Conservation (phyloP, 2,113 vertebrate species). For the Notarius lentiginosus region DNA sequence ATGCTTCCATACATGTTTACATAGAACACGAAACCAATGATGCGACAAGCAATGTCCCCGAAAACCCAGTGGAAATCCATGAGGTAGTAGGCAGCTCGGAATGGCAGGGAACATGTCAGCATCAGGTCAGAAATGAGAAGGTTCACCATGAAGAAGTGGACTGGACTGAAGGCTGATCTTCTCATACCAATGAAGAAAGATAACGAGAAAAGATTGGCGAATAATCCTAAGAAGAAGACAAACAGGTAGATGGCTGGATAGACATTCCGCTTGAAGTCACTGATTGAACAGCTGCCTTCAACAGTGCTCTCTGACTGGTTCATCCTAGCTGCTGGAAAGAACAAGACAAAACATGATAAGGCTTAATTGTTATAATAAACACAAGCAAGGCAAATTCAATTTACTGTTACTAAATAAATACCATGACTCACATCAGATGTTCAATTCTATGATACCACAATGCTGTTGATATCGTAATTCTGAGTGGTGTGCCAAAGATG, state of each 20-base stretch:
- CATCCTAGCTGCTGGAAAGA: slow-evolving; percentile 13
- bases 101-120: slow-evolving; percentile 73
- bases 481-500: neutral
- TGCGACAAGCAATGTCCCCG: slow-evolving; percentile 68
- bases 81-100: slow-evolving; percentile 71
- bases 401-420: neutral
- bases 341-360: neutral
- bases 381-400: neutral
- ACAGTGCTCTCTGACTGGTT: neutral
- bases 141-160: slow-evolving; percentile 77
- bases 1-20: slow-evolving; percentile 81
- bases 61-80: slow-evolving; percentile 69
- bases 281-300: slow-evolving; percentile 52
- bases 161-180: slow-evolving; percentile 43
- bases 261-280: slow-evolving; percentile 69
- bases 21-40: slow-evolving; percentile 73
- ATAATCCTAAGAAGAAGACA: slow-evolving; percentile 67
- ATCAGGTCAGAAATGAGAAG: slow-evolving; percentile 76
- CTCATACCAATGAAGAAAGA: slow-evolving; percentile 69
- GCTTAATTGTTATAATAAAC: neutral
- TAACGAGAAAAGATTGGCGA: slow-evolving; percentile 72
- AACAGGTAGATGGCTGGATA: slow-evolving; percentile 68
- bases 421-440: neutral
- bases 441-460: neutral
- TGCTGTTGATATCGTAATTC: neutral